These are phyloP conservation scores for Ceratotherium simum DNA, from an alignment of 2,113 vertebrate genomes.

Conservation along the genomic window DNA sequence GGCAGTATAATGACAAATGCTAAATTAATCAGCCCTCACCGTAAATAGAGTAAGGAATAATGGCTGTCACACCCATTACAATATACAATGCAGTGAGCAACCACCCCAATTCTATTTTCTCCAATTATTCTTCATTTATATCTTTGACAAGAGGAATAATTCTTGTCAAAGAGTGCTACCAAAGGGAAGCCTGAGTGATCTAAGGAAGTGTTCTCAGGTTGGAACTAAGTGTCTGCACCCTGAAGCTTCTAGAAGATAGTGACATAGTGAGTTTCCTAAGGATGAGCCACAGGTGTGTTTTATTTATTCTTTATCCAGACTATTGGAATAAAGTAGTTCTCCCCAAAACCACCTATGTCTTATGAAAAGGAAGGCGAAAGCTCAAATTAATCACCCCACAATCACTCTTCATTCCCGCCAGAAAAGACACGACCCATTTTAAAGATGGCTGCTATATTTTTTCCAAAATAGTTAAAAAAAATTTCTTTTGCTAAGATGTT, in stretches of 20 bases:
- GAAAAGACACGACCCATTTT: neutral
- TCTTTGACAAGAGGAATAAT: neutral
- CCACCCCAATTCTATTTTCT: conserved; percentile 25
- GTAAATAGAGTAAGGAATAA: neutral
- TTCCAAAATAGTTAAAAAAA: neutral
- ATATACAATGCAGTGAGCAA: neutral
- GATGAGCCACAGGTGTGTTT: neutral
- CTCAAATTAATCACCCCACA: neutral
- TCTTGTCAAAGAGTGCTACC: neutral
- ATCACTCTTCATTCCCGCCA: neutral
- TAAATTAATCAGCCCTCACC: neutral
- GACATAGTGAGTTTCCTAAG: neutral
- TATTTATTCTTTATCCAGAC: conserved; percentile 2
- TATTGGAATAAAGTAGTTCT: conserved; percentile 19
- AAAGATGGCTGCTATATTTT: neutral
- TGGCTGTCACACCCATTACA: neutral
- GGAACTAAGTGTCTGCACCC: neutral
- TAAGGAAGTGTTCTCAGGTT: neutral
- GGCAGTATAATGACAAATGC: neutral
- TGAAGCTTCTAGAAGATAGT: neutral
- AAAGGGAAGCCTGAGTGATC: neutral
- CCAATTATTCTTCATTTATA: conserved; percentile 16
- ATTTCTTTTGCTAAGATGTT: neutral
- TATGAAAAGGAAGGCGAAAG: neutral
- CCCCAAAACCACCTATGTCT: neutral